phyloP scores from a whole-genome alignment of 2,797 vertebrate genomes.

The Linurgus olivaceus region DNA sequence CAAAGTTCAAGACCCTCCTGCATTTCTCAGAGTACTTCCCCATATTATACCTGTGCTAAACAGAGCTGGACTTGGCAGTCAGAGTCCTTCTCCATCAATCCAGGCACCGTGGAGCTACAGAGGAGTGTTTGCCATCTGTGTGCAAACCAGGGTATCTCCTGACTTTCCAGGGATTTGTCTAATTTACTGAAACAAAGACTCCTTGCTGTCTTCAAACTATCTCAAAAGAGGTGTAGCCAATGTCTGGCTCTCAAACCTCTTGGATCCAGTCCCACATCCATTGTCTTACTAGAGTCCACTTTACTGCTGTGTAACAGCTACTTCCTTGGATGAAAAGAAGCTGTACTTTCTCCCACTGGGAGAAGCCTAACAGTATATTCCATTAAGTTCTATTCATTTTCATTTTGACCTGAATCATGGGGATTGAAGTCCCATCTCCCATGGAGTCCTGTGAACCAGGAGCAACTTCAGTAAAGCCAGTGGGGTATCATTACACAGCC shows the following conservation, averaged over 20 bases:
- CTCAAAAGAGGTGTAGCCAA: not conserved
- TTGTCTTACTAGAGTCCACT: not conserved
- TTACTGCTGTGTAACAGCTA: not conserved
- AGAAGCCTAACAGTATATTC: not conserved
- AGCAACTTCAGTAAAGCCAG: not conserved
- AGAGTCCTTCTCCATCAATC: not conserved
- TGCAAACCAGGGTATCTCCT: not conserved
- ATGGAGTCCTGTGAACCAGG: not conserved
- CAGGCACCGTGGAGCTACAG: rapidly evolving
- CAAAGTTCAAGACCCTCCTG: not conserved
- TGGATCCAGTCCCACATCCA: not conserved
- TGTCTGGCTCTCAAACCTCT: not conserved
- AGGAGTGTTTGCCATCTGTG: not conserved
- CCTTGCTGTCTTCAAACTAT: not conserved
- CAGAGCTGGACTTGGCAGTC: not conserved
- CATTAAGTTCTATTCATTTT: not conserved
- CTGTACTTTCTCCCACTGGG: not conserved
- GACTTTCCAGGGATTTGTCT: not conserved
- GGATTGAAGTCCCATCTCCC: not conserved
- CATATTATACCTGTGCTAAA: not conserved
- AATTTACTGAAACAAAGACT: not conserved
- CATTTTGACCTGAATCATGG: not conserved
- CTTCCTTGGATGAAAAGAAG: not conserved
- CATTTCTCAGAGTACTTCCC: not conserved
- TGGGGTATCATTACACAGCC: not conserved